These are phyloP conservation scores for Chelonoidis abingdonii DNA, from an alignment of 2,113 vertebrate species.

Conservation along the genomic window DNA sequence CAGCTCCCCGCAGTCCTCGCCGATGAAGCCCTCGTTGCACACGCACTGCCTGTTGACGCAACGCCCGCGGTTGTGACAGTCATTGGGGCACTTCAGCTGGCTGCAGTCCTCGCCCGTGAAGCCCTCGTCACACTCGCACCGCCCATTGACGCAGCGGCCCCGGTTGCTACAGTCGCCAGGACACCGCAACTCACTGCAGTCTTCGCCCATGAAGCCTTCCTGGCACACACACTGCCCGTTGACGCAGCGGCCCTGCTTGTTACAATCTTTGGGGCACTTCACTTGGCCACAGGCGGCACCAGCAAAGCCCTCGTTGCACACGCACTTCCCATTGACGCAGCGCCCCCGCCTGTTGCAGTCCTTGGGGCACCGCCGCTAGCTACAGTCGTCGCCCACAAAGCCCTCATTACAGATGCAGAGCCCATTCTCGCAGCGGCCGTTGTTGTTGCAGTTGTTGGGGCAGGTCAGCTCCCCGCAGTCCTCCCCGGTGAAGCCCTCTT, in stretches of 20 bases:
- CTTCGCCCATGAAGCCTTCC: conserved; percentile 83
- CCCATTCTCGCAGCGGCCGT: conserved; percentile 87
- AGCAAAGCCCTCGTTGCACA: conserved; percentile 89
- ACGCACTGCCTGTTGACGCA: conserved; percentile 89
- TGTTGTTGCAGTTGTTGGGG: conserved; percentile 85
- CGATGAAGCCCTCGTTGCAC: conserved; percentile 83
- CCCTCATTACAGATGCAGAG: conserved; percentile 87
- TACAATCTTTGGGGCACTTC: conserved; percentile 88
- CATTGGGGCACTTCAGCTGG: conserved; percentile 85
- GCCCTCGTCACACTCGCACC: conserved; percentile 86
- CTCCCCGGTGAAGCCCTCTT: conserved; percentile 89
- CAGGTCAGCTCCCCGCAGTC: conserved; percentile 91
- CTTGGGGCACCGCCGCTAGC: conserved; percentile 84
- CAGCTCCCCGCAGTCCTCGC: conserved; percentile 85
- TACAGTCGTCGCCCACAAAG: conserved; percentile 90
- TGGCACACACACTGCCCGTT: conserved; percentile 89
- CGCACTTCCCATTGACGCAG: conserved; percentile 86
- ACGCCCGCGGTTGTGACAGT: conserved; percentile 84
- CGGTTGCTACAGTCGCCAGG: conserved; percentile 83
- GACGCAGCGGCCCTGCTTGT: conserved; percentile 83
- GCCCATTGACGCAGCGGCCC: conserved; percentile 84
- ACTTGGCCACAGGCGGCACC: conserved; percentile 87
- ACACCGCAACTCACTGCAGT: conserved; percentile 88
- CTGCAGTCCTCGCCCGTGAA: conserved; percentile 86
- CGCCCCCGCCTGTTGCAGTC: conserved; percentile 89